Conservation (phyloP, 2,113 vertebrate genomes). For the Athene noctua region DNA sequence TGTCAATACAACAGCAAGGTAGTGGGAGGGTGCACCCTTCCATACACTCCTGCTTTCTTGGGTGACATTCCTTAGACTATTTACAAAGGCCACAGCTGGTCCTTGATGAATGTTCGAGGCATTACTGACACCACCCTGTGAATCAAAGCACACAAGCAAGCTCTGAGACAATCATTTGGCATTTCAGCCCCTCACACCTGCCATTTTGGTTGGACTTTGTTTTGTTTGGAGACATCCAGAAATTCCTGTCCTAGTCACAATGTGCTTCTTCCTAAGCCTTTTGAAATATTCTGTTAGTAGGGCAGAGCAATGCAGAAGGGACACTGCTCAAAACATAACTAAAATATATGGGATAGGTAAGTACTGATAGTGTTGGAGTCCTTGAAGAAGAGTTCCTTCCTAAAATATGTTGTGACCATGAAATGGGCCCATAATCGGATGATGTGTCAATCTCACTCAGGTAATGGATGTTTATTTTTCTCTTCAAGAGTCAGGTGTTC, state of each 20-base stretch:
- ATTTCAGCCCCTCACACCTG: neutral
- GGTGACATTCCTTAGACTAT: too few relatives aligned
- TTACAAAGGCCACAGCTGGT: too few relatives aligned
- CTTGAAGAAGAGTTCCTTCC: neutral
- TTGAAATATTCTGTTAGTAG: too few relatives aligned
- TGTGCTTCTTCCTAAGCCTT: neutral
- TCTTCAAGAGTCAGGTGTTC: neutral
- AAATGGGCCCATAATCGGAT: neutral
- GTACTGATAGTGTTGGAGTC: neutral
- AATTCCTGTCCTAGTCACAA: neutral
- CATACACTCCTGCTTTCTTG: too few relatives aligned
- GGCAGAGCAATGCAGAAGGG: neutral
- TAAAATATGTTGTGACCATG: neutral
- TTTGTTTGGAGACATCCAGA: neutral
- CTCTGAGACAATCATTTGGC: too few relatives aligned
- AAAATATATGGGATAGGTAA: neutral
- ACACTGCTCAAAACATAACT: neutral
- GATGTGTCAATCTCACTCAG: accelerated
- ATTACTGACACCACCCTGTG: too few relatives aligned
- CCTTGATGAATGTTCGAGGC: too few relatives aligned
- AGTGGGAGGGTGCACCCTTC: too few relatives aligned
- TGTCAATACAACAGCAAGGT: too few relatives aligned
- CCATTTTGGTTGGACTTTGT: neutral
- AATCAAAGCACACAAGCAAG: too few relatives aligned
- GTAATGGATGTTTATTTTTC: neutral